phyloP scores from a whole-genome alignment of 2,113 vertebrate genomes.

The Engystomops pustulosus region DNA sequence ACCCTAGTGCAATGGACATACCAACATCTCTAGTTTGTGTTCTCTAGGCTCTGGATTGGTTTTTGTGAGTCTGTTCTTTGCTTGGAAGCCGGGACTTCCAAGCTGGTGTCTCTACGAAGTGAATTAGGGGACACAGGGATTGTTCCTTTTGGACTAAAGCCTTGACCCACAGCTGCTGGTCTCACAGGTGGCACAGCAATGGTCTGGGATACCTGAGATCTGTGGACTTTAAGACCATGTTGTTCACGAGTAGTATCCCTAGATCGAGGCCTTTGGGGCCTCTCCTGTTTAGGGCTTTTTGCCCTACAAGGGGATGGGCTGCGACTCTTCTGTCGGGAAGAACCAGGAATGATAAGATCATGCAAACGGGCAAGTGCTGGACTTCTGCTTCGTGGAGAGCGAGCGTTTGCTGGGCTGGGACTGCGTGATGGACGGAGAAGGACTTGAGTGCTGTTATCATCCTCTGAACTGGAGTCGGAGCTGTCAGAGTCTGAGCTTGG shows the following conservation, averaged over 20 bases:
- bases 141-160: slow-evolving; percentile 5
- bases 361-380: slow-evolving; percentile 87
- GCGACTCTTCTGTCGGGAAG: slow-evolving; percentile 76
- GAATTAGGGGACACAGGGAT: neutral
- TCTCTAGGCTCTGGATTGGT: neutral
- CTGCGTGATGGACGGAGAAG: slow-evolving; percentile 91
- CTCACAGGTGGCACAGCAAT: slow-evolving; percentile 12
- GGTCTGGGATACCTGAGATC: neutral
- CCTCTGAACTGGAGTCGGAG: slow-evolving; percentile 82
- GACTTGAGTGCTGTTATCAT: slow-evolving; percentile 94
- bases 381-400: slow-evolving; percentile 80
- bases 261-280: slow-evolving; percentile 44
- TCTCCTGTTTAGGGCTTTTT: slow-evolving; percentile 57
- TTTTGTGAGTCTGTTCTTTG: neutral
- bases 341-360: slow-evolving; percentile 83
- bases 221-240: slow-evolving; percentile 19
- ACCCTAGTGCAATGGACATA: neutral
- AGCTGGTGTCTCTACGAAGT: neutral
- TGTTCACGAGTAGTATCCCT: slow-evolving; percentile 48
- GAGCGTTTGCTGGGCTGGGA: slow-evolving; percentile 86
- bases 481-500: slow-evolving; percentile 83
- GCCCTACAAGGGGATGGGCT: slow-evolving; percentile 80
- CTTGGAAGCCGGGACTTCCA: neutral
- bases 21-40: neutral
- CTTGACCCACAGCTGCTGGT: slow-evolving; percentile 34